Conservation (phyloP, 2,797 vertebrate genomes). For the Notamacropus eugenii region DNA sequence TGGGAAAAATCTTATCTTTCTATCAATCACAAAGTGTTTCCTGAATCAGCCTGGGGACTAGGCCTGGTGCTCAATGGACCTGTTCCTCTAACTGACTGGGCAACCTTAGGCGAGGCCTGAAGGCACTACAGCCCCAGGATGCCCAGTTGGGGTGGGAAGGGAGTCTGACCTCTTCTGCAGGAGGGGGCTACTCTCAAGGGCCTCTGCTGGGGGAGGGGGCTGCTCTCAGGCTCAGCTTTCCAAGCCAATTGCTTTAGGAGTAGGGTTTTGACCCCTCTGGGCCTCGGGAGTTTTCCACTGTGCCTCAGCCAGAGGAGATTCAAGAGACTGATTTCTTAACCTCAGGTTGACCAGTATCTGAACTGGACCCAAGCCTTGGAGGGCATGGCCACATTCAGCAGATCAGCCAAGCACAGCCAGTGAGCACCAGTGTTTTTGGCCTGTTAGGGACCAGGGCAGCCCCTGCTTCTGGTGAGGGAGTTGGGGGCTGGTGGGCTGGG, state of each 20-base stretch:
- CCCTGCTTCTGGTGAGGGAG: neutral
- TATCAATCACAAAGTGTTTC: neutral
- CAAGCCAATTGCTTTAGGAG: neutral
- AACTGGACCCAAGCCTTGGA: neutral
- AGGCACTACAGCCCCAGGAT: neutral
- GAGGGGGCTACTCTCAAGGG: too few species aligned
- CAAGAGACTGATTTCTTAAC: neutral
- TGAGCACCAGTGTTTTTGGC: neutral
- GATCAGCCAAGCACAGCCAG: too few species aligned
- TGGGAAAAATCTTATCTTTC: neutral
- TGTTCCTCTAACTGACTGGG: too few species aligned
- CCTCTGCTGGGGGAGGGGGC: neutral
- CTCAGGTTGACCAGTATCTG: neutral
- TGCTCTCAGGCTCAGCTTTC: neutral
- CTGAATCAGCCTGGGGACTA: neutral
- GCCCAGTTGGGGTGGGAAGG: neutral
- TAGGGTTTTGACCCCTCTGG: neutral
- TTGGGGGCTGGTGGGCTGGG: fast-evolving
- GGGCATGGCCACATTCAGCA: neutral
- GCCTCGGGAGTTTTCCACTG: neutral
- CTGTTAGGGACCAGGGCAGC: neutral
- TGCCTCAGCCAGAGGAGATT: neutral
- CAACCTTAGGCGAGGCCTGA: neutral
- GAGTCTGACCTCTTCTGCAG: fast-evolving
- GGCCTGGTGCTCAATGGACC: neutral